phyloP scores from a whole-genome alignment of 2,888 invertebrate genomes.

The Oligia strigilis region DNA sequence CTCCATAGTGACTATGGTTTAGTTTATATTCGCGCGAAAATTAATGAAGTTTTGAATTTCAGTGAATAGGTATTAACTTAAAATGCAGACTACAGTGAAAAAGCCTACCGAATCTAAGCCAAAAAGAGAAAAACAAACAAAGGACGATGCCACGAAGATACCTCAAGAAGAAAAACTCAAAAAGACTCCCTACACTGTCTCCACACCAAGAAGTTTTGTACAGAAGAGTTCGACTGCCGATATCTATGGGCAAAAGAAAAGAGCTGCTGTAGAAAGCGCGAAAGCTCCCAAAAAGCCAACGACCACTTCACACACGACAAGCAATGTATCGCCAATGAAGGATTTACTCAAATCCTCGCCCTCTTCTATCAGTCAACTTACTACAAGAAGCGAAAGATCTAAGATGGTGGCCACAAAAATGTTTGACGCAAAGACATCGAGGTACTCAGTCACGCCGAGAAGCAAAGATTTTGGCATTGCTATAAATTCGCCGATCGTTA shows the following conservation, averaged over 20 bases:
- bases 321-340: slow-evolving; percentile 80
- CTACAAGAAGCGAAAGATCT: slow-evolving; percentile 59
- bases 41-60: slow-evolving; percentile 8
- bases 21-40: not conserved
- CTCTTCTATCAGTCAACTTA: slow-evolving; percentile 74
- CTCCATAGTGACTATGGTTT: not conserved
- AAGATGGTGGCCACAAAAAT: slow-evolving; percentile 55
- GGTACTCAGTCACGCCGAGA: slow-evolving; percentile 57
- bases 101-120: slow-evolving; percentile 49
- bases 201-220: slow-evolving; percentile 79
- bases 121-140: slow-evolving; percentile 67
- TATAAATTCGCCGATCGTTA: slow-evolving; percentile 81
- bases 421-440: slow-evolving; percentile 58
- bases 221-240: slow-evolving; percentile 80
- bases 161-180: slow-evolving; percentile 78
- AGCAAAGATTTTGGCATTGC: slow-evolving; percentile 76
- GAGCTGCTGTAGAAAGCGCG: slow-evolving; percentile 52
- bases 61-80: slow-evolving; percentile 33
- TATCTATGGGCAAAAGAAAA: slow-evolving; percentile 81
- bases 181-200: slow-evolving; percentile 69
- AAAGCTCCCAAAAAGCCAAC: slow-evolving; percentile 78
- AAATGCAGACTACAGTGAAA: slow-evolving; percentile 76
- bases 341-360: slow-evolving; percentile 79
- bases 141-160: slow-evolving; percentile 71
- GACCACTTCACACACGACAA: slow-evolving; percentile 60